Percentiles rank a stretch among this genome's conserved stretches.
Conservation (phyloP, 2,888 invertebrate species). For the Rhyacophila evoluta region DNA sequence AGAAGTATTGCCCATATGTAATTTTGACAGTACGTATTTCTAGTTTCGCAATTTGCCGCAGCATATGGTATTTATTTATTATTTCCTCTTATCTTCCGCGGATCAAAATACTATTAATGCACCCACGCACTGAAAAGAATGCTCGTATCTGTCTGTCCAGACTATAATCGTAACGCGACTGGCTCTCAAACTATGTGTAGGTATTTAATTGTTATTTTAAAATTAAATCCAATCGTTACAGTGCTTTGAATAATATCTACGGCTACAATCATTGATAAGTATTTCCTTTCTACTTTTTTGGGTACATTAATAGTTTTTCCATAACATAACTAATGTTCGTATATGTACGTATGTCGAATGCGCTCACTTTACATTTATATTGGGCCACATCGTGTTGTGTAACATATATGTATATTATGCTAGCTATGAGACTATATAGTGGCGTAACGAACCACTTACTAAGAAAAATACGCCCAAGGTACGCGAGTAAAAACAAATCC, state of each 20-base stretch:
- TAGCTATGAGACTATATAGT: too few species aligned
- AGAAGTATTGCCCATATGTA: too few species aligned
- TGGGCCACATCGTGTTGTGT: too few species aligned
- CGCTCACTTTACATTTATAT: too few species aligned
- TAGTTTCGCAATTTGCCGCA: background rate
- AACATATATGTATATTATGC: too few species aligned
- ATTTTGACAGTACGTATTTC: background rate
- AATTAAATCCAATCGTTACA: background rate
- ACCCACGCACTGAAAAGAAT: conserved; percentile 7
- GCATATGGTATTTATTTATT: background rate
- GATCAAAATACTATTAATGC: background rate
- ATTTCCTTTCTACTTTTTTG: too few species aligned
- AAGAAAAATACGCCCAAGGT: too few species aligned
- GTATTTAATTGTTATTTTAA: background rate
- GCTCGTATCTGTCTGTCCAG: background rate
- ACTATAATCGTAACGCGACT: background rate
- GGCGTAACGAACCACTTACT: too few species aligned
- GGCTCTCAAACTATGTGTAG: background rate
- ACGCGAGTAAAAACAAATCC: too few species aligned
- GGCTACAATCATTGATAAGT: background rate
- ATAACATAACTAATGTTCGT: too few species aligned
- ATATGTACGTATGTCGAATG: too few species aligned
- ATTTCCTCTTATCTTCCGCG: background rate
- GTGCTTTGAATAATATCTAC: background rate
- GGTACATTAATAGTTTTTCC: too few species aligned